Evolutionary conservation across 2,888 invertebrate genomes (phyloP).

Genomic region (Caenorhabditis uteleia): DNA sequence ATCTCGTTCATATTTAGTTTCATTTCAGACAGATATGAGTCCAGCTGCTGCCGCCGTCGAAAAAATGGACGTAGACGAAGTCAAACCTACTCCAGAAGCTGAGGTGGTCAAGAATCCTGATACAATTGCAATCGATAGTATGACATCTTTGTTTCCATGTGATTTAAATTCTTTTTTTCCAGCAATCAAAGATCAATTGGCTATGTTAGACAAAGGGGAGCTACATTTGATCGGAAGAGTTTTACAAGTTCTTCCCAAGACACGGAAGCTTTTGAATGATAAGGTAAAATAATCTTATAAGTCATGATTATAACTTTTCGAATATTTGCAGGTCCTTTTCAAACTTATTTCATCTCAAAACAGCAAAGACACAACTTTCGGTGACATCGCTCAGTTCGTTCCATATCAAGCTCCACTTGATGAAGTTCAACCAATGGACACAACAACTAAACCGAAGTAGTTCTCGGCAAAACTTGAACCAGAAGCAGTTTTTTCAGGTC

Average conservation of each 20-base stretch:
- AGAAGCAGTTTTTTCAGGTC: conserved; percentile 3
- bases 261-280: conserved; percentile 56
- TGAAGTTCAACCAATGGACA: conserved; percentile 40
- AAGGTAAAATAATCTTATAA: conserved; percentile 11
- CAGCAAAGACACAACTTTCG: conserved; percentile 3
- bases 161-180: conserved; percentile 6
- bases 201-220: conserved; percentile 59
- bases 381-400: conserved; percentile 15
- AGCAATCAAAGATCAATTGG: conserved; percentile 48
- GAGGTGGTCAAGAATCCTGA: conserved; percentile 43
- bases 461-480: neutral
- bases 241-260: conserved; percentile 58
- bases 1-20: conserved; percentile 1
- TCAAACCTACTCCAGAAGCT: conserved; percentile 28
- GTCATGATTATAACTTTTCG: neutral
- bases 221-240: conserved; percentile 56
- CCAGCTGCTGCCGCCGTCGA: conserved; percentile 32
- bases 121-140: conserved; percentile 53
- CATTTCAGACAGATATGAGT: conserved; percentile 7
- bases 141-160: conserved; percentile 3
- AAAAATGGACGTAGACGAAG: conserved; percentile 61
- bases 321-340: conserved; percentile 27
- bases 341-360: conserved; percentile 12
- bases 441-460: conserved; percentile 19
- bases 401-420: conserved; percentile 12